Percentiles rank a stretch among this genome's conserved stretches.
Conservation (phyloP, 2,113 vertebrate genomes). For the Holacanthus passer region DNA sequence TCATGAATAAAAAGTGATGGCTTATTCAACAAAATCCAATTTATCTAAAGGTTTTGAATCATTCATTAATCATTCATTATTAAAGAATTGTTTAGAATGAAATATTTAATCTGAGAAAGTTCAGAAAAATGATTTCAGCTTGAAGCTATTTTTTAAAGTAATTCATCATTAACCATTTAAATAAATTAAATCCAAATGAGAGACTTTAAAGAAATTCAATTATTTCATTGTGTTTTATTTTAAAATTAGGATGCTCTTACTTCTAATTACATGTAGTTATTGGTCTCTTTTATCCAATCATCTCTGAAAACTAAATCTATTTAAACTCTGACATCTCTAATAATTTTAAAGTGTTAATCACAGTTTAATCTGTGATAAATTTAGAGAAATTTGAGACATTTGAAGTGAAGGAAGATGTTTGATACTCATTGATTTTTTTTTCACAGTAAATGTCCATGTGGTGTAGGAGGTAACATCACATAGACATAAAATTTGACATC, state of each 20-base stretch:
- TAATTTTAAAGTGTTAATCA: not conserved
- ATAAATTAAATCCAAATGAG: not conserved
- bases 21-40: not conserved
- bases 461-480: not conserved
- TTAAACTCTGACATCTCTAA: not conserved
- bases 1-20: not conserved
- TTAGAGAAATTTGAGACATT: not conserved
- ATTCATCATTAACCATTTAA: not conserved
- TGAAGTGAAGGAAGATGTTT: not conserved
- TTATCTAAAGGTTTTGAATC: not conserved
- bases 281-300: not conserved
- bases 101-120: not conserved
- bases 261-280: too few relatives aligned
- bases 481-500: not conserved
- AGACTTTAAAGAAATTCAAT: not conserved
- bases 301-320: not conserved
- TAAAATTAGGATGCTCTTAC: not conserved
- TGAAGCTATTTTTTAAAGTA: not conserved
- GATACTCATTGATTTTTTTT: not conserved
- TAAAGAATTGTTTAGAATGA: not conserved
- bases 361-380: not conserved
- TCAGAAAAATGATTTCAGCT: not conserved
- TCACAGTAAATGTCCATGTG: not conserved
- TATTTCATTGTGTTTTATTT: not conserved
- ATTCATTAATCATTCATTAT: not conserved